Percentiles rank a stretch among this genome's conserved stretches.
These are phyloP conservation scores for Sericinus montela DNA, from an alignment of 2,888 invertebrate genomes.

Conservation along the genomic window DNA sequence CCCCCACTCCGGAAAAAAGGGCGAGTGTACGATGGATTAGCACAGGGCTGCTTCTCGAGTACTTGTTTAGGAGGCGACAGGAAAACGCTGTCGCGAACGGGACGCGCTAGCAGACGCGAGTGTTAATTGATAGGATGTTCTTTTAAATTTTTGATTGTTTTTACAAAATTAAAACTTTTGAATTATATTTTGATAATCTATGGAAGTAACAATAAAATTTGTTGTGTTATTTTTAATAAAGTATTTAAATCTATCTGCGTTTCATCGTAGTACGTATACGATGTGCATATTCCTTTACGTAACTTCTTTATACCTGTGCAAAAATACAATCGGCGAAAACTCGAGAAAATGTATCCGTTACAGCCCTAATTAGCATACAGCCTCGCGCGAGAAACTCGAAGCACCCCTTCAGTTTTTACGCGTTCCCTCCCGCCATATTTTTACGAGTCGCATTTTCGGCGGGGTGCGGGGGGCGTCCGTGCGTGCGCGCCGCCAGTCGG, in stretches of 20 bases:
- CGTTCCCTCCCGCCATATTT: slow-evolving; percentile 67
- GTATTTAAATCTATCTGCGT: no score
- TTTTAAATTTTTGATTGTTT: background rate
- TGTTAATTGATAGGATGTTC: background rate
- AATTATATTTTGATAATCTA: no score
- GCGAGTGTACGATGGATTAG: slow-evolving; percentile 73
- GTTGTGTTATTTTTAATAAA: no score
- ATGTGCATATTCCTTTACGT: no score
- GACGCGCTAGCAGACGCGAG: background rate
- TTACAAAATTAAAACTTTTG: no score
- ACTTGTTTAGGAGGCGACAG: slow-evolving; percentile 19
- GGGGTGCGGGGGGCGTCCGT: slow-evolving; percentile 39
- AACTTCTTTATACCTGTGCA: no score
- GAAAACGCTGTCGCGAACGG: slow-evolving; percentile 9
- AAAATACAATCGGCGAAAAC: slow-evolving; percentile 3
- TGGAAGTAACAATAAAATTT: no score
- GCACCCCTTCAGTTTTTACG: slow-evolving; percentile 75
- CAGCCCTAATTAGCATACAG: slow-evolving; percentile 38
- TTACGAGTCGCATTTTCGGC: slow-evolving; percentile 61
- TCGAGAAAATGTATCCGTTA: slow-evolving; percentile 16
- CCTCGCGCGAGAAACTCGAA: slow-evolving; percentile 61
- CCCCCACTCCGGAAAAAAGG: slow-evolving; percentile 72
- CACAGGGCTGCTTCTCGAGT: slow-evolving; percentile 35
- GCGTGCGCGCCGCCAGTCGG: slow-evolving; percentile 73
- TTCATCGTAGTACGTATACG: no score